phyloP scores from a whole-genome alignment of 2,113 vertebrate species.

The Todiramphus chloris region DNA sequence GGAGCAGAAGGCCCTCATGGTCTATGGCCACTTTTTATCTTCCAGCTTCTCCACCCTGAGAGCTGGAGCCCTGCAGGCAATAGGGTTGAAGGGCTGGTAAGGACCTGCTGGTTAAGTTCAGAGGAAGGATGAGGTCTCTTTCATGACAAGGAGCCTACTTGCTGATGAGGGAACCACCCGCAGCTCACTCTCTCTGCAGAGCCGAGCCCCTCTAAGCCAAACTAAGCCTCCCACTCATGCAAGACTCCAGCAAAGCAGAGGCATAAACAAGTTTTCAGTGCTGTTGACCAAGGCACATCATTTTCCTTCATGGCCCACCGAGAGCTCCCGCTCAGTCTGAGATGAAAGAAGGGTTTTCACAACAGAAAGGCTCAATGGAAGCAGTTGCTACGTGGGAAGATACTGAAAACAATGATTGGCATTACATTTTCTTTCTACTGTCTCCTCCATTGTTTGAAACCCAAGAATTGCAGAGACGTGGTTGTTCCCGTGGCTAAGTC shows the following conservation, averaged over 20 bases:
- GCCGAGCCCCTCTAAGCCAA: background rate
- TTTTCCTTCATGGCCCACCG: background rate
- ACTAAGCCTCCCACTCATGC: fast-evolving
- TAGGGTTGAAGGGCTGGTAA: background rate
- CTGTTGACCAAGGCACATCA: background rate
- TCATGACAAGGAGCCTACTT: background rate
- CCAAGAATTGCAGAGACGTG: background rate
- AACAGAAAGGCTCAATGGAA: constrained; percentile 69
- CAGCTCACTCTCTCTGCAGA: background rate
- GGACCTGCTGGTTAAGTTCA: background rate
- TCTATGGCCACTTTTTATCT: background rate
- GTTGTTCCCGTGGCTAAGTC: background rate
- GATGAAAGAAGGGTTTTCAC: constrained; percentile 58
- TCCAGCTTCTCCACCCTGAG: background rate
- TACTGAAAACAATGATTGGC: constrained; percentile 68
- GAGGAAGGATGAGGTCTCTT: background rate
- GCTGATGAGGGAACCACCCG: background rate
- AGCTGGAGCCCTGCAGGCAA: background rate
- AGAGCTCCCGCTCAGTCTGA: constrained; percentile 36
- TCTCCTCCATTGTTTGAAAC: background rate
- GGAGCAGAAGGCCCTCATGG: fast-evolving
- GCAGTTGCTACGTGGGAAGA: constrained; percentile 64
- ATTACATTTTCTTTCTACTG: constrained; percentile 42
- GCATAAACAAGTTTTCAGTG: background rate
- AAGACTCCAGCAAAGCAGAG: background rate